Percentiles rank a stretch among this genome's conserved stretches.
These are phyloP conservation scores for Atta texana DNA, from an alignment of 1,140 invertebrate species.

Conservation along the genomic window DNA sequence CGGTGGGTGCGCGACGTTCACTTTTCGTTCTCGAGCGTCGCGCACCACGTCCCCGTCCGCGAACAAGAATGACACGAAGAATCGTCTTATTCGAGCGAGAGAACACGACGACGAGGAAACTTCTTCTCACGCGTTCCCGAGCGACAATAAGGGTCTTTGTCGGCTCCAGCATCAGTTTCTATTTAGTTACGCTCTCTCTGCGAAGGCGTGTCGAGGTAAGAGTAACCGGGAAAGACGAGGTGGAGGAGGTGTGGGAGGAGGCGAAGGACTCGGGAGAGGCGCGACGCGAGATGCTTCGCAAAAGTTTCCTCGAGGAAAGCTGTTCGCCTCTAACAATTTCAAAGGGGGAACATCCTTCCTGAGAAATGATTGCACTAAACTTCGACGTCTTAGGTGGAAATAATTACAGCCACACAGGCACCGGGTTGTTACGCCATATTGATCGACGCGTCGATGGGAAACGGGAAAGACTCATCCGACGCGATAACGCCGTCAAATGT, in stretches of 20 bases:
- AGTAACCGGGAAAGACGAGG: slow-evolving; percentile 68
- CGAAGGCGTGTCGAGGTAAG: slow-evolving; percentile 74
- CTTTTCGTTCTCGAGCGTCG: slow-evolving; percentile 76
- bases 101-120: slow-evolving; percentile 76
- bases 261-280: slow-evolving; percentile 5
- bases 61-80: slow-evolving; percentile 80
- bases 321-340: slow-evolving; percentile 76
- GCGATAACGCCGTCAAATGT: slow-evolving; percentile 62
- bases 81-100: slow-evolving; percentile 82
- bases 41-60: slow-evolving; percentile 29
- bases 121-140: slow-evolving; percentile 77
- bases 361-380: slow-evolving; percentile 76
- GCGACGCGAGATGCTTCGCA: slow-evolving; percentile 70
- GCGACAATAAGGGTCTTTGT: slow-evolving; percentile 80
- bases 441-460: slow-evolving; percentile 58
- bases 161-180: slow-evolving; percentile 78
- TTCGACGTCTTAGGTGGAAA: slow-evolving; percentile 76
- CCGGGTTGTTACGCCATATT: slow-evolving; percentile 60
- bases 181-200: slow-evolving; percentile 80
- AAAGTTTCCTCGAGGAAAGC: slow-evolving; percentile 74
- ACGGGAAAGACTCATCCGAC: slow-evolving; percentile 4
- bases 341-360: slow-evolving; percentile 76
- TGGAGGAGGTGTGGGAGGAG: neutral
- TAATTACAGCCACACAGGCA: slow-evolving; percentile 74
- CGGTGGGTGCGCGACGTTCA: slow-evolving; percentile 78